These are phyloP conservation scores for Ornithorhynchus anatinus DNA, from an alignment of 2,113 vertebrate species.

Conservation along the genomic window DNA sequence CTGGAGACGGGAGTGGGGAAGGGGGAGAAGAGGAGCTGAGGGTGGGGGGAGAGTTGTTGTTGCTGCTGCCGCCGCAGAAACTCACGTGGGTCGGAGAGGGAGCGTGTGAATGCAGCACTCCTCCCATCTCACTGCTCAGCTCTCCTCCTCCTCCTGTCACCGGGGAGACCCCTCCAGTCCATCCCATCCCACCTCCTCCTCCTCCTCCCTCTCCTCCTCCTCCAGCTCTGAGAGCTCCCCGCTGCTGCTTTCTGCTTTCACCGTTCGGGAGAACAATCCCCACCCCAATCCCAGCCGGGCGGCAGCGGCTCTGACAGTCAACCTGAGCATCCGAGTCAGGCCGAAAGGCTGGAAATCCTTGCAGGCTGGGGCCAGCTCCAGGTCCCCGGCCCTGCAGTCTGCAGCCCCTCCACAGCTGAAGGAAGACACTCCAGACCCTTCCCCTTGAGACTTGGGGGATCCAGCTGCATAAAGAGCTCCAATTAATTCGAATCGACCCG, in stretches of 20 bases:
- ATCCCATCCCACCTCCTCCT: not conserved
- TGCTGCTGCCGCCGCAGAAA: not conserved
- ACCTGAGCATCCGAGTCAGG: not conserved
- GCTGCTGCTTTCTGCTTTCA: not conserved
- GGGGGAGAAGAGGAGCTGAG: not conserved
- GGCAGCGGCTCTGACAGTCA: no score
- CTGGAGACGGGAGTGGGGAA: no score
- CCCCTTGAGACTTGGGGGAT: no score
- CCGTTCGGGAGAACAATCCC: no score
- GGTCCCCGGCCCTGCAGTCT: not conserved
- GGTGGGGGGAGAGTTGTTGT: not conserved
- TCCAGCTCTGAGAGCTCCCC: conserved; percentile 6
- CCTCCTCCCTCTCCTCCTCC: not conserved
- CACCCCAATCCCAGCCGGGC: no score
- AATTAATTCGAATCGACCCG: not conserved
- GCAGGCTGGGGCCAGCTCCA: not conserved
- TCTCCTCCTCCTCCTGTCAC: not conserved
- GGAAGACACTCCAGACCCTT: no score
- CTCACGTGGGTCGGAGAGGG: not conserved
- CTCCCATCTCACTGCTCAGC: not conserved
- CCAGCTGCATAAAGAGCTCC: not conserved
- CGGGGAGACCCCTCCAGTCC: not conserved
- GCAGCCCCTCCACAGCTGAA: no score
- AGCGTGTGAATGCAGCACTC: not conserved
- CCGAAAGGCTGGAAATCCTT: not conserved